Percentiles rank a stretch among this genome's conserved stretches.
These are phyloP conservation scores for Alectoris magna DNA, from an alignment of 2,797 vertebrate species.

Conservation along the genomic window DNA sequence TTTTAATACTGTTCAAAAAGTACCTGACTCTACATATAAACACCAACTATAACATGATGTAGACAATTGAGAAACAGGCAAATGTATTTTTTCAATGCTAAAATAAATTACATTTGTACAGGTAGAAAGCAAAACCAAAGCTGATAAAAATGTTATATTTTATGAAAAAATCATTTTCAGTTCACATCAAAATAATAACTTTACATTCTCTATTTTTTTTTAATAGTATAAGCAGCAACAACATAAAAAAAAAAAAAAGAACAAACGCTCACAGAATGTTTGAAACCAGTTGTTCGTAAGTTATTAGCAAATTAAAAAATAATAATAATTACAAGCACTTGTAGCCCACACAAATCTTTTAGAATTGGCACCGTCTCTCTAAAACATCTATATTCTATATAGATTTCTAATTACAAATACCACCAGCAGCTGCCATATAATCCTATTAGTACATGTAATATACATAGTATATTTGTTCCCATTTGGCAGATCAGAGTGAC, in stretches of 20 bases:
- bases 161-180: constrained; percentile 89
- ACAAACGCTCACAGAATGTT: constrained; percentile 81
- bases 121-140: constrained; percentile 89
- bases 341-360: constrained; percentile 85
- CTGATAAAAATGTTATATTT: constrained; percentile 89
- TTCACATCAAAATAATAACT: constrained; percentile 89
- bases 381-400: constrained; percentile 87
- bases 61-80: constrained; percentile 86
- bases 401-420: constrained; percentile 85
- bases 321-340: constrained; percentile 83
- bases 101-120: constrained; percentile 89
- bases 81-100: constrained; percentile 83
- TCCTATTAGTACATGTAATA: constrained; percentile 84
- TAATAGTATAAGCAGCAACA: constrained; percentile 86
- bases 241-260: constrained; percentile 75
- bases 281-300: constrained; percentile 78
- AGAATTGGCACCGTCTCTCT: constrained; percentile 87
- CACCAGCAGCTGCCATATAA: constrained; percentile 85
- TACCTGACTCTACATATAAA: constrained; percentile 90
- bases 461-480: constrained; percentile 86
- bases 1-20: constrained; percentile 88
- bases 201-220: constrained; percentile 91
- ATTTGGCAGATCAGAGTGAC: constrained; percentile 81
- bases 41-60: constrained; percentile 88
- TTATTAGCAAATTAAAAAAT: constrained; percentile 80